Conservation (phyloP, 1,140 invertebrate genomes). For the Hypothenemus hampei region DNA sequence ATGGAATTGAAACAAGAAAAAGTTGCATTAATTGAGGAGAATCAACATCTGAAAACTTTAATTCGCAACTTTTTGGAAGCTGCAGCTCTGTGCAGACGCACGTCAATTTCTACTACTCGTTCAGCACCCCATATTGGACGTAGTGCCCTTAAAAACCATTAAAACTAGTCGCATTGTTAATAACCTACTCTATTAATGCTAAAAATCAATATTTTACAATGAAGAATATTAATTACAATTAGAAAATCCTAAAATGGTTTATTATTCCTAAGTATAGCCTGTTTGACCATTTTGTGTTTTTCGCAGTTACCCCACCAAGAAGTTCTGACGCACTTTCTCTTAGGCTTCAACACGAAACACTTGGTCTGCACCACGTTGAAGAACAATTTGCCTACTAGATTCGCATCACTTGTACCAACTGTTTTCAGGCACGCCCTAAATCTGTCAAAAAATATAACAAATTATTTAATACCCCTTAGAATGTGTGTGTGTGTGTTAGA, state of each 20-base stretch:
- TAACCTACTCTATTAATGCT: too few relatives aligned
- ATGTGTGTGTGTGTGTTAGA: too few relatives aligned
- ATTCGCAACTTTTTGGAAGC: constrained; percentile 37
- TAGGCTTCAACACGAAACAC: constrained; percentile 80
- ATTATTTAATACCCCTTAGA: too few relatives aligned
- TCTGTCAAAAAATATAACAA: too few relatives aligned
- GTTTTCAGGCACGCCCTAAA: constrained; percentile 89
- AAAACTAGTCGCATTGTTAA: too few relatives aligned
- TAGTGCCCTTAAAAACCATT: too few relatives aligned
- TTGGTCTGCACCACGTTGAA: constrained; percentile 91
- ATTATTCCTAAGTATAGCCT: constrained; percentile 72
- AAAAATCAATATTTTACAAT: too few relatives aligned
- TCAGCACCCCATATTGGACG: neutral
- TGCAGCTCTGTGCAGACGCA: constrained; percentile 28
- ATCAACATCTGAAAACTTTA: constrained; percentile 34
- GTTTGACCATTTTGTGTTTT: constrained; percentile 61
- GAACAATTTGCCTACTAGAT: constrained; percentile 88
- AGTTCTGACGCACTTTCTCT: constrained; percentile 67
- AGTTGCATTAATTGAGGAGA: constrained; percentile 30
- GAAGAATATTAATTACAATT: too few relatives aligned
- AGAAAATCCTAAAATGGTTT: constrained; percentile 57
- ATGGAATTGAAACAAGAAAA: constrained; percentile 36
- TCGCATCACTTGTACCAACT: constrained; percentile 74
- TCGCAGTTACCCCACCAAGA: constrained; percentile 83
- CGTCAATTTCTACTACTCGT: constrained; percentile 25